Conservation (phyloP, 2,888 invertebrate species). For the Tiphia femorata region DNA sequence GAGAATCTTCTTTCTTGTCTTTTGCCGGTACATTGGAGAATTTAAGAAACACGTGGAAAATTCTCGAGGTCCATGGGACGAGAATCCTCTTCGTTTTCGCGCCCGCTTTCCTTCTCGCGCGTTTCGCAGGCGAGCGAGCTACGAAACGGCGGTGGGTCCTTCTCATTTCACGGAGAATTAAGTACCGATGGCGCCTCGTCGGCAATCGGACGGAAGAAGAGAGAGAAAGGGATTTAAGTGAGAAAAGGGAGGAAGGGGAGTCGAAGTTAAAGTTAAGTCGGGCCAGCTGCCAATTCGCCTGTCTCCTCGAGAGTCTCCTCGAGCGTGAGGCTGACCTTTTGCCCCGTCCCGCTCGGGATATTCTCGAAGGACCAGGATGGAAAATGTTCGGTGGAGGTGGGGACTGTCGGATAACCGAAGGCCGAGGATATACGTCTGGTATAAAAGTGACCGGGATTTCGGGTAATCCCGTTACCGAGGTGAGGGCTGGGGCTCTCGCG, state of each 20-base stretch:
- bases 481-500: conserved; percentile 8
- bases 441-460: conserved; percentile 65
- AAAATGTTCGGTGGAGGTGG: conserved; percentile 36
- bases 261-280: conserved; percentile 34
- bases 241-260: too few relatives aligned
- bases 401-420: too few relatives aligned
- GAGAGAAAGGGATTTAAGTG: too few relatives aligned
- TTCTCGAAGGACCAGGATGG: conserved; percentile 26
- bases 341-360: conserved; percentile 25
- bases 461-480: conserved; percentile 58
- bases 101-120: too few relatives aligned
- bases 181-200: conserved; percentile 51
- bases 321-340: conserved; percentile 51
- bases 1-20: too few relatives aligned
- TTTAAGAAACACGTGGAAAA: too few relatives aligned
- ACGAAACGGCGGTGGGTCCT: background rate
- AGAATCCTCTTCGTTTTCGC: too few relatives aligned
- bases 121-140: background rate
- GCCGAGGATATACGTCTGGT: conserved; percentile 48
- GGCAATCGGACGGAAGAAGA: conserved; percentile 1
- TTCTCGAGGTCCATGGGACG: too few relatives aligned
- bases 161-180: conserved; percentile 68
- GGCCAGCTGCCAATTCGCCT: conserved; percentile 39
- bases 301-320: conserved; percentile 37
- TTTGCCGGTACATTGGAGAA: too few relatives aligned